Conservation (phyloP, 2,888 invertebrate genomes). For the Spilarctia lutea region DNA sequence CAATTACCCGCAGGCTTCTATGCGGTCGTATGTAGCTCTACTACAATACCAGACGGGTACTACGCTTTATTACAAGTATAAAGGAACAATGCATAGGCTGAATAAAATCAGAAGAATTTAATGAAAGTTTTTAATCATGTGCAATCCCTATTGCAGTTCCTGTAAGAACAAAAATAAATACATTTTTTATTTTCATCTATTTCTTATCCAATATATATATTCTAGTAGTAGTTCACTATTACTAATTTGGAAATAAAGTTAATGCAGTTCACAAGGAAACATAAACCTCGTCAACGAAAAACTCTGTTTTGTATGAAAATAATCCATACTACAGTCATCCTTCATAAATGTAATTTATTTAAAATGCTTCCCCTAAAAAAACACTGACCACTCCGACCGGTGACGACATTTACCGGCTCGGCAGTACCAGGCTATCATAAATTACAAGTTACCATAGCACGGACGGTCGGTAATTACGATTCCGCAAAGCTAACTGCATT, state of each 20-base stretch:
- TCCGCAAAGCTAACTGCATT: slow-evolving; percentile 33
- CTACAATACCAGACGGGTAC: slow-evolving; percentile 34
- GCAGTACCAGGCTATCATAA: slow-evolving; percentile 74
- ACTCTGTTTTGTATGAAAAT: not conserved
- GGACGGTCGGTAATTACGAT: slow-evolving; percentile 52
- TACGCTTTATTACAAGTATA: not conserved
- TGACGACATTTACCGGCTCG: slow-evolving; percentile 67
- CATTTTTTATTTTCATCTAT: not conserved
- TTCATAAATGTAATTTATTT: slow-evolving; percentile 32
- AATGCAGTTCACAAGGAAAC: slow-evolving; percentile 24
- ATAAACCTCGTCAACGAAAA: not conserved
- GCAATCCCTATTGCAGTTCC: not conserved
- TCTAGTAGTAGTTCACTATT: not conserved
- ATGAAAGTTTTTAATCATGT: not conserved
- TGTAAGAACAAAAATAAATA: not conserved
- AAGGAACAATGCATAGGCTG: not conserved
- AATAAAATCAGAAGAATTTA: not conserved
- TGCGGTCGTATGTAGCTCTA: slow-evolving; percentile 36
- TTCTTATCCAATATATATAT: not conserved
- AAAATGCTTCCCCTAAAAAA: slow-evolving; percentile 44
- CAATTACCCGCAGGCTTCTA: slow-evolving; percentile 42
- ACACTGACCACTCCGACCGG: slow-evolving; percentile 47
- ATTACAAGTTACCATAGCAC: slow-evolving; percentile 65
- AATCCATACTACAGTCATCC: not conserved
- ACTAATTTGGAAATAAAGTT: not conserved